Base-by-base conservation (phyloP, 2,888 invertebrate genomes). In the Pyrocoelia pectoralis region DNA sequence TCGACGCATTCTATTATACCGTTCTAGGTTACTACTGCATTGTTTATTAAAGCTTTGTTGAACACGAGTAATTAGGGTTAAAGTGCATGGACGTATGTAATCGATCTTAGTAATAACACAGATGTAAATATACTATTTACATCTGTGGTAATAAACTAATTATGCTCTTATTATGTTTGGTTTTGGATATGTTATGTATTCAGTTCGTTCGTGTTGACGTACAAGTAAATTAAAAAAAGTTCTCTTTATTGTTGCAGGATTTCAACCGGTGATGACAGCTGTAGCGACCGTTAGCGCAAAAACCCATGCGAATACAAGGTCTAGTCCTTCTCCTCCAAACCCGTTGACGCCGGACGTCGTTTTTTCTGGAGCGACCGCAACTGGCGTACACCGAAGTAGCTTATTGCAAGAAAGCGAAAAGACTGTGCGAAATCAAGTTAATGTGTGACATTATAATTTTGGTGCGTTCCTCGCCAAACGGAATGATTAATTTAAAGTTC, bases 391-490 rank as follows among this genome's bases (percentile, higher is more conserved):
- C 49, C 60, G 62, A 61, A 71, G 71, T 65, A 74, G 72, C 68
- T 73, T 73, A 66, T 68, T 73, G 56, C 72, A 73, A 67, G 74
- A 75, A 67, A 70, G 69, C 52, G 77, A 78, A 68, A 76, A 81
- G 71, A 76, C 76, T 69, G 72, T 76, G 71, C 70, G 78, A 69
- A 76, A 84, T 66, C 86, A 86, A 74, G 87, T 87, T 68, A 85
- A 87, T 68, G 88, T 88, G 84, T 88, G 88, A 88, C 87, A 86
- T 82, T 86, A 86, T 78, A 85, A 85, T 79, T 84, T 84, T 74
- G 85, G 85, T 76, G 83, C 84, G 70, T 84, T 84, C 80, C 83
- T 84, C 74, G 77, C 75, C 82, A 83, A 84, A 80, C 81, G 70
- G 71, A 72, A 76, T 72, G 74, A 73, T 73, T 74, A 76, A 82